phyloP scores from a whole-genome alignment of 2,888 invertebrate genomes.

The Eucera pruinosa region DNA sequence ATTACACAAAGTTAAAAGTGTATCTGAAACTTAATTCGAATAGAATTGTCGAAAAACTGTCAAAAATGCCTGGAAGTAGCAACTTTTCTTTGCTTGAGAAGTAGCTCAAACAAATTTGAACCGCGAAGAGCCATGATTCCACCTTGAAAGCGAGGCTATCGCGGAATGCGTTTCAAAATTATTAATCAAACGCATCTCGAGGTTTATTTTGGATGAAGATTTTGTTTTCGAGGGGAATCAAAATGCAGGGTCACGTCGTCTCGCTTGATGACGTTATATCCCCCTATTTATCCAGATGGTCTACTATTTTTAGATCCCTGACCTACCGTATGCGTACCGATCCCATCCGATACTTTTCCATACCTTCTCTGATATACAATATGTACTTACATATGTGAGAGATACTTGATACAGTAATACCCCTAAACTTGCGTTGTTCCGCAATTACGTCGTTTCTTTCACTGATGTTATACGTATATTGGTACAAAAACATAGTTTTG shows the following conservation, averaged over 20 bases:
- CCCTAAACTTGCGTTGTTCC: no score
- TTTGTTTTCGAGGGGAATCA: conserved; percentile 28
- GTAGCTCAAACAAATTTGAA: no score
- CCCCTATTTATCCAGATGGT: conserved; percentile 34
- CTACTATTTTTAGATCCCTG: conserved; percentile 67
- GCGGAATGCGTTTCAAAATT: neutral
- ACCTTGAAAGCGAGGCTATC: neutral
- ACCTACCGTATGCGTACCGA: conserved; percentile 60
- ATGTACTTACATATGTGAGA: no score
- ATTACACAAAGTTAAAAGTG: no score
- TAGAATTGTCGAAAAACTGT: no score
- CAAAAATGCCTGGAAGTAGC: no score
- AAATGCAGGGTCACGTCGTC: conserved; percentile 36
- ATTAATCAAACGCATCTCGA: neutral
- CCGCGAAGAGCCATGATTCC: neutral
- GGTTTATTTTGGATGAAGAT: conserved; percentile 16
- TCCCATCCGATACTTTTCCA: neutral
- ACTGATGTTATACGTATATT: no score
- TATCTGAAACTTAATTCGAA: no score
- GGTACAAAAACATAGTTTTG: no score
- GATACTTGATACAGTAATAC: no score
- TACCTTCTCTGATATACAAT: neutral
- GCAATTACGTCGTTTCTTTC: no score
- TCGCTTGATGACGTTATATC: conserved; percentile 43
- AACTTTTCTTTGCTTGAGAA: no score